Percentiles rank a stretch among this genome's conserved stretches.
Evolutionary conservation across 2,113 vertebrate genomes (phyloP).

Genomic region (Patagioenas fasciata): DNA sequence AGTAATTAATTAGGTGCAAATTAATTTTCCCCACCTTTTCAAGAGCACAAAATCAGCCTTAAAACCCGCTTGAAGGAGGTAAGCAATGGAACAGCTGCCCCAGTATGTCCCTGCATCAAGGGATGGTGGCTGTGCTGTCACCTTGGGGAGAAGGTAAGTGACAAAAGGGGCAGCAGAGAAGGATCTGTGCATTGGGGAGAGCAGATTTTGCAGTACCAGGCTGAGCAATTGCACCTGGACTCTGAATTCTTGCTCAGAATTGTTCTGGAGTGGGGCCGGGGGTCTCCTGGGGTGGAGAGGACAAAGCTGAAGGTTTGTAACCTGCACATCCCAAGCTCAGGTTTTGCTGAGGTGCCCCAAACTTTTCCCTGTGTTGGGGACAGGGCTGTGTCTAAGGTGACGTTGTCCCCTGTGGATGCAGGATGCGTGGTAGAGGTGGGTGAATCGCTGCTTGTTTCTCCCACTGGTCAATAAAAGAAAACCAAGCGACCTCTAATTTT

Average conservation of each 20-base stretch:
- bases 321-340: neutral
- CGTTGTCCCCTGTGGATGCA: rapidly evolving
- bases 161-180: neutral
- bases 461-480: neutral
- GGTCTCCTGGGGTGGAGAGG: neutral
- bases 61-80: neutral
- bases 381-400: neutral
- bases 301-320: neutral
- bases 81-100: neutral
- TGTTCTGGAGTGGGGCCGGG: neutral
- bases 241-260: neutral
- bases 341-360: neutral
- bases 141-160: rapidly evolving
- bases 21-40: neutral
- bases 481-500: neutral
- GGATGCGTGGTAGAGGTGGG: neutral
- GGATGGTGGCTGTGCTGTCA: neutral
- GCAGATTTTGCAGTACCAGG: neutral
- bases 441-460: neutral
- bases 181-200: rapidly evolving
- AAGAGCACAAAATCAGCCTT: neutral
- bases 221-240: neutral
- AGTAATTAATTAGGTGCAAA: slow-evolving; percentile 11
- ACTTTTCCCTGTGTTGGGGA: neutral
- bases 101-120: rapidly evolving